These are phyloP conservation scores for Eupithecia pulchellata DNA, from an alignment of 2,888 invertebrate genomes.

Conservation along the genomic window DNA sequence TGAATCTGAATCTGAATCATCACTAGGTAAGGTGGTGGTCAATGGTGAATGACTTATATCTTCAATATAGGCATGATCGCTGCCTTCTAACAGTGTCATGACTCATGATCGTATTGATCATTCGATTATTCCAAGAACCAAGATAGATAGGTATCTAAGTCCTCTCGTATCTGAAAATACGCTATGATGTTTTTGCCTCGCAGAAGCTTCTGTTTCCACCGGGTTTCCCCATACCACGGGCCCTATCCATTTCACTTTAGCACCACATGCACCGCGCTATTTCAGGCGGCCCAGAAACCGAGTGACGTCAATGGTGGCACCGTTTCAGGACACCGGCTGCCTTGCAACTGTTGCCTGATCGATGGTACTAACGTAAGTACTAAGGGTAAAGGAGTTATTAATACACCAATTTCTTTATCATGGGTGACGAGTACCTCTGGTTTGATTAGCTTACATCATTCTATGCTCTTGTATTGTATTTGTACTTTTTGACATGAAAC, in stretches of 20 bases:
- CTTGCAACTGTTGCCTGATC: constrained; percentile 30
- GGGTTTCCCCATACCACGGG: constrained; percentile 33
- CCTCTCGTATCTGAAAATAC: background rate
- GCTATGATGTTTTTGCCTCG: background rate
- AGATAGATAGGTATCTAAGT: background rate
- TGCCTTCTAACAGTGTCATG: no score
- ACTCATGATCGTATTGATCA: background rate
- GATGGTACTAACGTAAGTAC: constrained; percentile 5
- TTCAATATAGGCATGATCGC: background rate
- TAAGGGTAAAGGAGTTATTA: background rate
- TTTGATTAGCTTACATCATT: background rate
- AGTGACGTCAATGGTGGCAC: constrained; percentile 72
- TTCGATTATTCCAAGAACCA: background rate
- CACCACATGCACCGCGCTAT: constrained; percentile 57
- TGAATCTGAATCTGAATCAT: no score
- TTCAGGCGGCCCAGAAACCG: constrained; percentile 73
- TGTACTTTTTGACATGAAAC: no score
- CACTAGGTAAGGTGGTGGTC: no score
- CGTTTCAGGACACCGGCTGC: constrained; percentile 47
- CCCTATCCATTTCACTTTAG: constrained; percentile 36
- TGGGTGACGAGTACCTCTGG: background rate
- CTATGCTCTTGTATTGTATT: no score
- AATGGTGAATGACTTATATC: background rate
- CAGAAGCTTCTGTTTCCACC: constrained; percentile 9
- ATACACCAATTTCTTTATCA: background rate